A percentile compares a stretch with the other conserved stretches of the same genome.
Conservation (phyloP, 2,888 invertebrate species). For the Agrotis segetum region DNA sequence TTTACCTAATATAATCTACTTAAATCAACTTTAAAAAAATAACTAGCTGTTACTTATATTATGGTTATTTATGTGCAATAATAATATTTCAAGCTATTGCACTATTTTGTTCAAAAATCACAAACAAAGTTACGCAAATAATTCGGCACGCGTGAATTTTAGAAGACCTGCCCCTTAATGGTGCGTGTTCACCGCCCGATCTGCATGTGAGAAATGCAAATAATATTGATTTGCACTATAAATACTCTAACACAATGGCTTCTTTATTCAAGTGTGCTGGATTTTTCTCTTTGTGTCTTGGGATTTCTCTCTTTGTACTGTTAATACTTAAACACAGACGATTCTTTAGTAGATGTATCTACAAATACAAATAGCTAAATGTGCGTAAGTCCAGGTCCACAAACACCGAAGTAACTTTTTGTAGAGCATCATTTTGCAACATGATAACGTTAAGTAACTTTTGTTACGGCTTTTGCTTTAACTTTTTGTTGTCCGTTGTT, state of each 20-base stretch:
- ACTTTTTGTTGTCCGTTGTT: too few relatives aligned
- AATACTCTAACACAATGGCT: conserved; percentile 38
- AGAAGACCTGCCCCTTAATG: too few relatives aligned
- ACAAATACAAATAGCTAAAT: background rate
- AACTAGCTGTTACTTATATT: too few relatives aligned
- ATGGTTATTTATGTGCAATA: too few relatives aligned
- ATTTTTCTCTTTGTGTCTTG: conserved; percentile 19
- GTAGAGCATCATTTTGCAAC: background rate
- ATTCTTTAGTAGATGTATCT: background rate
- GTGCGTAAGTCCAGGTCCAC: too few relatives aligned
- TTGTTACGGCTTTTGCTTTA: background rate
- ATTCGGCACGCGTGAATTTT: too few relatives aligned
- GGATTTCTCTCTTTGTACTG: background rate
- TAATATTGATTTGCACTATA: conserved; percentile 50
- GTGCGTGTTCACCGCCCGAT: conserved; percentile 62
- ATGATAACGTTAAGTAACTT: background rate
- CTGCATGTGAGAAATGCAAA: conserved; percentile 60
- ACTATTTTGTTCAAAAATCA: too few relatives aligned
- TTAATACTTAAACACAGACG: too few relatives aligned
- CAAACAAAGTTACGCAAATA: too few relatives aligned
- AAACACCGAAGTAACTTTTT: background rate
- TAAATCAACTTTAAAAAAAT: too few relatives aligned
- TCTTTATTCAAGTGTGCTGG: conserved; percentile 29
- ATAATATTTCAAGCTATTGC: too few relatives aligned
- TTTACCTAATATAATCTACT: too few relatives aligned